These are phyloP conservation scores for Rotaria sp. DNA, from an alignment of 2,888 invertebrate genomes.

Conservation along the genomic window DNA sequence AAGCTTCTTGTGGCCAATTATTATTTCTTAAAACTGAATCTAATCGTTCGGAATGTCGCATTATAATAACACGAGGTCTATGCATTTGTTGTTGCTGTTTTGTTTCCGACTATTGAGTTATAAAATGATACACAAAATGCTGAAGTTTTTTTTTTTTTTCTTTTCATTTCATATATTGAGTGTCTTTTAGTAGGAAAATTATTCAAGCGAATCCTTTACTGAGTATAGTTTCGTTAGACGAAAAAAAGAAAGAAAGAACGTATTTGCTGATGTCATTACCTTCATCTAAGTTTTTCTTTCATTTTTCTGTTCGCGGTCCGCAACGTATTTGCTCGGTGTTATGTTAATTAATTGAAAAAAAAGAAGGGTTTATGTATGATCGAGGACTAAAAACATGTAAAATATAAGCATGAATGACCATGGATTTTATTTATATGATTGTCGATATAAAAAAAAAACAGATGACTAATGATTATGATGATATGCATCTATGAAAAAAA, in stretches of 20 bases:
- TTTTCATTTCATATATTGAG: neutral
- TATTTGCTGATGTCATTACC: neutral
- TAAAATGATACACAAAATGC: neutral
- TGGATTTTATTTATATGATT: no score
- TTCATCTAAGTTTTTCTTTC: neutral
- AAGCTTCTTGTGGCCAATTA: conserved; percentile 13
- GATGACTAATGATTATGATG: no score
- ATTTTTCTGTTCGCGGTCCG: neutral
- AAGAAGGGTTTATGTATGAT: neutral
- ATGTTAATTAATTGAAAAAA: neutral
- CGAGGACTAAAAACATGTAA: no score
- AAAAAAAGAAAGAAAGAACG: neutral
- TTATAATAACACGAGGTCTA: conserved; percentile 2
- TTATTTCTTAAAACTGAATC: neutral
- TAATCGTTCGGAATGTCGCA: conserved; percentile 4
- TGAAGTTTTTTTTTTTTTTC: neutral
- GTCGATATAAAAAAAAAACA: no score
- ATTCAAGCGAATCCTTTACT: neutral
- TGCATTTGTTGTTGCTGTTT: neutral
- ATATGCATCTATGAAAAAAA: no score
- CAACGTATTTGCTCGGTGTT: neutral
- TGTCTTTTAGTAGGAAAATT: neutral
- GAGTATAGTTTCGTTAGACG: neutral
- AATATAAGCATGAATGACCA: no score
- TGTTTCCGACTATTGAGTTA: neutral